Evolutionary conservation across 2,113 vertebrate species (phyloP), one percentile per base, ranked within the genome.

Genomic region (Bufo gargarizans): DNA sequence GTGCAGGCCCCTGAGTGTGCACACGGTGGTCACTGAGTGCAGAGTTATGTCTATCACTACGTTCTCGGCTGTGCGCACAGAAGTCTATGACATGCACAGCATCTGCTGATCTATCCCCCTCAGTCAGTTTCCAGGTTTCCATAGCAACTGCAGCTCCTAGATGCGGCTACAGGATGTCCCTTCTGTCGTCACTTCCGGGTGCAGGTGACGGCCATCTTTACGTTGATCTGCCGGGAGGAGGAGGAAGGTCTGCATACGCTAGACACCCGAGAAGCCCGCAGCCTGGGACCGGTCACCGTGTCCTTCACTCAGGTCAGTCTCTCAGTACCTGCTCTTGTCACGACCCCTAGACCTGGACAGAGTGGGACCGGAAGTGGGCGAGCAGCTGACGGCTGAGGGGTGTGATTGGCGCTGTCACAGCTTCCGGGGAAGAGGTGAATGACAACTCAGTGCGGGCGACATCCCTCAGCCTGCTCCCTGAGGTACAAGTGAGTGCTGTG

Each of bases 131-230:
- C 47, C 82, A 53, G n/a, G 82, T 89, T 78, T 65, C 82, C 74
- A 84, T 89, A 61, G 72, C 7, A 89, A 89, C 87, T 67, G 19
- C 76, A 80, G 77, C 77, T 69, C 6, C 17, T 4, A 79, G 85
- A 78, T 76, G 85, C 79, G 85, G 45, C 20, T 53, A 69, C 61
- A 72, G 87, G 72, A 84, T 17, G 72, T 69, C 33, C 59, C 59
- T 14, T 20, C 2, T 0, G 4, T 50, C 56, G 87, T 89, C 87
- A 89, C 82, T 89, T 89, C 87, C 87, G 14, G 74, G 50, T 10
- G 13, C 81, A 78, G 33, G 87, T 84, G 87, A 84, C 87, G 58
- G 87, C 87, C 87, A 89, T 89, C 72, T 89, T 89, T 89, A 50
- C 72, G 61, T 72, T 78, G 72, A 78, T 65, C 63, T 78, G 17